A percentile compares a stretch with the other conserved stretches of the same genome.
Conservation (phyloP, 1,140 invertebrate genomes). For the Laupala kohalensis region DNA sequence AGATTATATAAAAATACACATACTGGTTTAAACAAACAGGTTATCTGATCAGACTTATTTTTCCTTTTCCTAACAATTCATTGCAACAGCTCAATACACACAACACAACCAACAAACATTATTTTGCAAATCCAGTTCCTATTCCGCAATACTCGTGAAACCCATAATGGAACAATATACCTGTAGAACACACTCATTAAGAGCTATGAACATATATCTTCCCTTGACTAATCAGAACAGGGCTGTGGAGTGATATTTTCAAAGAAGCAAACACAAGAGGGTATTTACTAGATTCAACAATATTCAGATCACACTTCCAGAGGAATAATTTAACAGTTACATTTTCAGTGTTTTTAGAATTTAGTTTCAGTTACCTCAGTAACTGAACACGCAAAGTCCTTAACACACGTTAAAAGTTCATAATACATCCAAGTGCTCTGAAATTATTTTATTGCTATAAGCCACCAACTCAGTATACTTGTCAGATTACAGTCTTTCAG, state of each 20-base stretch:
- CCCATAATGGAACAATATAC: neutral
- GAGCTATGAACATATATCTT: neutral
- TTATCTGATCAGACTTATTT: neutral
- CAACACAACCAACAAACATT: neutral
- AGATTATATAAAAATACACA: neutral
- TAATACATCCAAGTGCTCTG: neutral
- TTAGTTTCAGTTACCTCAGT: too few relatives aligned
- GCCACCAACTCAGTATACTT: neutral
- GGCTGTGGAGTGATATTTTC: too few relatives aligned
- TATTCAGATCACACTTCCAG: too few relatives aligned
- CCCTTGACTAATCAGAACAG: neutral
- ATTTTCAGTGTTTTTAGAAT: too few relatives aligned
- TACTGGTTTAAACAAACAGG: neutral
- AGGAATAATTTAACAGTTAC: too few relatives aligned
- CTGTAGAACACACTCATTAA: neutral
- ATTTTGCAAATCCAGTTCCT: neutral
- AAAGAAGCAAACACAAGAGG: too few relatives aligned
- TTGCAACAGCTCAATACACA: neutral
- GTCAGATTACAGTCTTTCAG: neutral
- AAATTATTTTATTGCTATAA: neutral
- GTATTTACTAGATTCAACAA: too few relatives aligned
- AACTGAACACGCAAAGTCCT: too few relatives aligned
- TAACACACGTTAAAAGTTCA: too few relatives aligned
- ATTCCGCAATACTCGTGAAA: neutral
- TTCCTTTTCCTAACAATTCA: neutral